Evolutionary conservation across 1,140 invertebrate species (phyloP), one percentile per base, ranked within the genome.

Genomic region (Ruditapes philippinarum): DNA sequence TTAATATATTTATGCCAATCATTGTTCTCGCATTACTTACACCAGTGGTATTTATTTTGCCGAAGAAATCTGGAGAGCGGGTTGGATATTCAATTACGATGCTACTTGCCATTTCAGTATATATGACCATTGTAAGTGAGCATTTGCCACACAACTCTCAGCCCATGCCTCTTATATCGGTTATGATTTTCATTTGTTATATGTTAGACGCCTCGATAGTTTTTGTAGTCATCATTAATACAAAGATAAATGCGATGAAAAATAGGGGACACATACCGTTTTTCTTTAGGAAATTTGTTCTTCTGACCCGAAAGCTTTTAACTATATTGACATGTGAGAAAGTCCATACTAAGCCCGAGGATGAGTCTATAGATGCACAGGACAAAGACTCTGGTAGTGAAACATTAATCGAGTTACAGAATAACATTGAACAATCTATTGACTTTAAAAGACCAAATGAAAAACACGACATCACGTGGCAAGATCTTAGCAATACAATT

Each of bases 181-280:
- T 73, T 17, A n/a, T 85, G 40, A 45, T 85, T 5, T 85, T 85
- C 22, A 74, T 49, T 25, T 85, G 82, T 40, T 85, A 85, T 28
- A 74, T 85, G 4, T 22, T 57, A 33, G 68, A 45, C 62, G n/a
- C 65, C 1, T n/a, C 22, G 9, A 85, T 74, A 36, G 62, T 85
- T 1, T 33, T 73, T n/a, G 12, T 51, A 2, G 68, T 85, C 0
- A 68, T 83, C 0, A 11, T 65, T 14, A 83, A 83, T n/a, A 33
- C 38, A 14, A 83, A 68, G 17, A 33, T 83, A 19, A 33, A 83
- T 49, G 2, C 19, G 25, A 83, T 17, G 19, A 31, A 31, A 7
- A 42, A 83, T 22, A 38, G 1, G 4, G n/a, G 11, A 14, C 36
- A 54, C 11, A 22, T 83, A 1, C 22, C 57, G 25, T 14, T 7